These are phyloP conservation scores for Pseudopleuronectes americanus DNA, from an alignment of 2,797 vertebrate species.

Conservation along the genomic window DNA sequence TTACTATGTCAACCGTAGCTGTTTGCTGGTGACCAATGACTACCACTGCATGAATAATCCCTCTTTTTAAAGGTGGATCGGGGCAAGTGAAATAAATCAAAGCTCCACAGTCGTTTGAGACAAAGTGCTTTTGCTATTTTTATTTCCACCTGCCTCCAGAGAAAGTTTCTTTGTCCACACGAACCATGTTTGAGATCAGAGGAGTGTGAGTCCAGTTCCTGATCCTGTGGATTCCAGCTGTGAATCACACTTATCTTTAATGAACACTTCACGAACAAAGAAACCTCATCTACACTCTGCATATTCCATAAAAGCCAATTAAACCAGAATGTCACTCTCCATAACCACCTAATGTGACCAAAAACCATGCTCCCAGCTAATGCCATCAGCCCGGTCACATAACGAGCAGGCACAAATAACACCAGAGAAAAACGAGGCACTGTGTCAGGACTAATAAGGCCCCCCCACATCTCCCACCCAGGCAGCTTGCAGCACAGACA, in stretches of 20 bases:
- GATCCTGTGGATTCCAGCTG: background rate
- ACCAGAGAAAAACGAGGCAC: slow-evolving; percentile 34
- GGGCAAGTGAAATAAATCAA: too few relatives aligned
- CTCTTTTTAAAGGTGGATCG: background rate
- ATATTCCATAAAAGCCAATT: slow-evolving; percentile 31
- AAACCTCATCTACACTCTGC: background rate
- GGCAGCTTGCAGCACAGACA: slow-evolving; percentile 27
- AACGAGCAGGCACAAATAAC: slow-evolving; percentile 39
- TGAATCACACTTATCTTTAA: background rate
- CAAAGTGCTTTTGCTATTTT: too few relatives aligned
- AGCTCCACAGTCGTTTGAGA: too few relatives aligned
- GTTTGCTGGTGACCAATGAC: background rate
- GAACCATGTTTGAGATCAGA: background rate
- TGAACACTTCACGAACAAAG: background rate
- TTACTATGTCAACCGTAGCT: background rate
- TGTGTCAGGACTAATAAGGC: slow-evolving; percentile 58
- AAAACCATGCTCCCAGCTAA: slow-evolving; percentile 21
- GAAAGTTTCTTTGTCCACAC: too few relatives aligned
- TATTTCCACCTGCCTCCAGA: too few relatives aligned
- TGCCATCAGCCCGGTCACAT: slow-evolving; percentile 41
- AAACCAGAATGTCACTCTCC: slow-evolving; percentile 21
- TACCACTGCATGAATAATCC: background rate
- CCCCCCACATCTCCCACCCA: slow-evolving; percentile 28
- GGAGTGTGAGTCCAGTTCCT: too few relatives aligned
- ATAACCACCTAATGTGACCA: slow-evolving; percentile 21